A percentile compares a stretch with the other conserved stretches of the same genome.
These are phyloP conservation scores for Amaurobius ferox DNA, from an alignment of 2,888 invertebrate genomes.

Conservation along the genomic window DNA sequence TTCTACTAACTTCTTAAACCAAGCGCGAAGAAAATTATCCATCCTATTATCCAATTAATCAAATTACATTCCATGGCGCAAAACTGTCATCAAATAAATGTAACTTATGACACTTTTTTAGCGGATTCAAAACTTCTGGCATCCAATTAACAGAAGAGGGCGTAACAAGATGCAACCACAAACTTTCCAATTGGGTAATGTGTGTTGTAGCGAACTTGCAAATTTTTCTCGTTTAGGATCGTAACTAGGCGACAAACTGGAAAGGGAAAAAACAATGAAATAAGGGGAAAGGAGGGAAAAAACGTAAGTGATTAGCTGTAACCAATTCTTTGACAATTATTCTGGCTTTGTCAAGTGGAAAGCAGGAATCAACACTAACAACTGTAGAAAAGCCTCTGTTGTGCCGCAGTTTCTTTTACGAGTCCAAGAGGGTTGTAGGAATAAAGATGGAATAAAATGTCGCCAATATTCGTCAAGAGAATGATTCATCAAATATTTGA, in stretches of 20 bases:
- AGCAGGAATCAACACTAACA: slow-evolving; percentile 68
- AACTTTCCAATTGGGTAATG: slow-evolving; percentile 56
- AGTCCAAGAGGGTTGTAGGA: slow-evolving; percentile 39
- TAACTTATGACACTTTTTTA: slow-evolving; percentile 1
- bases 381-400: slow-evolving; percentile 26
- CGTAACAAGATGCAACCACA: slow-evolving; percentile 47
- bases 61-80: not conserved
- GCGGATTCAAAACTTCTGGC: not conserved
- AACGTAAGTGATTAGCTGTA: slow-evolving; percentile 66
- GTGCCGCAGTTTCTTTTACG: slow-evolving; percentile 14
- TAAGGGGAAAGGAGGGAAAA: slow-evolving; percentile 11
- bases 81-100: slow-evolving; percentile 5
- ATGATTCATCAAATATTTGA: too few relatives aligned
- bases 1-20: not conserved
- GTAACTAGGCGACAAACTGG: slow-evolving; percentile 48
- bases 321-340: slow-evolving; percentile 70
- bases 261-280: slow-evolving; percentile 9
- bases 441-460: not conserved
- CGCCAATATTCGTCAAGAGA: not conserved
- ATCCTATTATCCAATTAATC: slow-evolving; percentile 1
- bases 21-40: slow-evolving; percentile 7
- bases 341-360: slow-evolving; percentile 71
- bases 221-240: slow-evolving; percentile 58
- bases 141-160: slow-evolving; percentile 3
- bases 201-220: slow-evolving; percentile 38